Conservation (phyloP, 2,797 vertebrate species). For the Siniperca undulata region DNA sequence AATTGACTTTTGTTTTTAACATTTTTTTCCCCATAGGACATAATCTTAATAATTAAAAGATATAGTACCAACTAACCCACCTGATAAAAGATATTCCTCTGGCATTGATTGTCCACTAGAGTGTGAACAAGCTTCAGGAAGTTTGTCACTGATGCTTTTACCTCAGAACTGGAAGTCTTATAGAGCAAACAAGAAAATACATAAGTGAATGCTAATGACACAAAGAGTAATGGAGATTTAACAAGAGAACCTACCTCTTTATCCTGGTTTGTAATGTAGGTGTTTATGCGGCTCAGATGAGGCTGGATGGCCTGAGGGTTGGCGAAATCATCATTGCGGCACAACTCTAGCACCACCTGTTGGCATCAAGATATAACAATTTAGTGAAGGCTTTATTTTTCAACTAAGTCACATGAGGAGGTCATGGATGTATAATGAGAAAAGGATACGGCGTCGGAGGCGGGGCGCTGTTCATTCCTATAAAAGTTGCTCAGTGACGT, state of each 20-base stretch:
- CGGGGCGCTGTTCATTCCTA: no score
- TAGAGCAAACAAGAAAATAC: neutral
- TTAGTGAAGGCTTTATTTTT: neutral
- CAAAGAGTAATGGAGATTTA: neutral
- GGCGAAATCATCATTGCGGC: constrained; percentile 37
- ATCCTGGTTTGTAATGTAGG: constrained; percentile 30
- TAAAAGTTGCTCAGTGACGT: no score
- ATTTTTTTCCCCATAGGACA: neutral
- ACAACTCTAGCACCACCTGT: constrained; percentile 67
- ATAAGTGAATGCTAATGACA: neutral
- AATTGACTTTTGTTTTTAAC: neutral
- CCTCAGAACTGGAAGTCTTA: constrained; percentile 24
- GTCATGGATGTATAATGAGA: no score
- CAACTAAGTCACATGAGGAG: neutral
- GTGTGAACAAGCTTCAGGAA: constrained; percentile 51
- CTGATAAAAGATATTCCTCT: constrained; percentile 51
- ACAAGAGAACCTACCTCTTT: constrained; percentile 27
- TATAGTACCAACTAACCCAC: neutral
- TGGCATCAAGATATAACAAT: neutral
- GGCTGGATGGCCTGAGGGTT: constrained; percentile 42
- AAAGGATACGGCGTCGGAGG: no score
- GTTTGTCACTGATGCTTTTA: constrained; percentile 37
- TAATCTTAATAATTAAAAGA: constrained; percentile 5
- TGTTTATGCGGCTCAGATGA: constrained; percentile 54
- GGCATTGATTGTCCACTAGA: constrained; percentile 30